Conservation (phyloP, 2,888 invertebrate species). For the Eurytoma californica region DNA sequence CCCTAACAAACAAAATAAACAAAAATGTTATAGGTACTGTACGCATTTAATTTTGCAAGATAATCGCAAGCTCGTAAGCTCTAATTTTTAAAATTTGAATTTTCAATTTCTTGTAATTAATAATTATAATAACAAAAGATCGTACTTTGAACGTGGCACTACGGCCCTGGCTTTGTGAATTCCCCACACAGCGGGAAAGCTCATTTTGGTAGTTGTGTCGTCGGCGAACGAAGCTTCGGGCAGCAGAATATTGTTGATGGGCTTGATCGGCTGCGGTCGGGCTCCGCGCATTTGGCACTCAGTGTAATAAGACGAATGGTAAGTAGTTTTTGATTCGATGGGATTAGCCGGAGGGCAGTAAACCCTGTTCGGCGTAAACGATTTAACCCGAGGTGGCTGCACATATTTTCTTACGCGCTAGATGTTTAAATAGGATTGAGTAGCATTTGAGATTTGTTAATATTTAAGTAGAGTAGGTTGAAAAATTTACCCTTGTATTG, state of each 20-base stretch:
- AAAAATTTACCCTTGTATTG: constrained; percentile 31
- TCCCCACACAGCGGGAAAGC: constrained; percentile 65
- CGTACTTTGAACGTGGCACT: constrained; percentile 66
- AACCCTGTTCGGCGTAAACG: constrained; percentile 65
- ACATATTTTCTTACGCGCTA: constrained; percentile 67
- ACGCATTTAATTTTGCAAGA: too few relatives aligned
- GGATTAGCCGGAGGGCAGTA: constrained; percentile 65
- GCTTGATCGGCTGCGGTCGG: constrained; percentile 63
- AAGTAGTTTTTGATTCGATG: constrained; percentile 67
- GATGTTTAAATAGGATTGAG: not conserved
- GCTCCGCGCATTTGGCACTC: constrained; percentile 45
- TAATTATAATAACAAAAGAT: not conserved
- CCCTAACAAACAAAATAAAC: too few relatives aligned
- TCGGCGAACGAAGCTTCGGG: constrained; percentile 64
- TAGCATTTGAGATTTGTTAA: not conserved
- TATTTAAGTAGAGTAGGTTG: not conserved
- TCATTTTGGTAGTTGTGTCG: constrained; percentile 67
- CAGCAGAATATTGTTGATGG: constrained; percentile 60
- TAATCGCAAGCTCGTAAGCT: too few relatives aligned
- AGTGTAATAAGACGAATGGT: constrained; percentile 67
- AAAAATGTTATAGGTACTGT: too few relatives aligned
- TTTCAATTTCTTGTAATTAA: too few relatives aligned
- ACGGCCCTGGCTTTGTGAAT: constrained; percentile 66
- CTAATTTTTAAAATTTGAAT: too few relatives aligned
- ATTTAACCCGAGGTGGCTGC: constrained; percentile 67